Evolutionary conservation across 1,140 invertebrate genomes (phyloP), one percentile per base, ranked within the genome.

Genomic region (Cydia splendana): DNA sequence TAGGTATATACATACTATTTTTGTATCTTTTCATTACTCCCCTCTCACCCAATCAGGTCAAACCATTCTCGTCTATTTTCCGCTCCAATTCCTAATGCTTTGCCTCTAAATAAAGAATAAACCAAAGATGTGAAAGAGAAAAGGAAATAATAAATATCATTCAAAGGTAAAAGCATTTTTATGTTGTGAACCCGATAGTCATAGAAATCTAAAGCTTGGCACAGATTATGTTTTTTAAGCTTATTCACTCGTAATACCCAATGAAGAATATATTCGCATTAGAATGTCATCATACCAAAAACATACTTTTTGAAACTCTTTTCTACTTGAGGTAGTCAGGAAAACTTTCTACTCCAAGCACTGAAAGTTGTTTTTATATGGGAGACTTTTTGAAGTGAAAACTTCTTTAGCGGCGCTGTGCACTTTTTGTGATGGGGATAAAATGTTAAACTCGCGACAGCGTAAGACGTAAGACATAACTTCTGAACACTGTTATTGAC

Each of bases 111-210:
- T 34, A 34, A 38, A 71, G 34, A 71, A 71, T 71, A 71, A 71
- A 71, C n/a, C 67, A 38, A 45, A 69, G 34, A 42, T 71, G 34
- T 38, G 67, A 45, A 6, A 38, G 67, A 71, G 51, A 34, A 69
- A 71, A 71, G 67, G 67, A 71, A 71, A 71, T 71, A 71, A 71
- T 71, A 71, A 71, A 71, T 71, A 71, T 71, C 67, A 71, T 71
- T 71, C 67, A 71, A 71, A 71, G 67, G 67, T 71, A 71, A 71
- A 71, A 71, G 67, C 67, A 71, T 71, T 71, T 71, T 71, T 71
- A 71, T 71, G 67, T 71, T 71, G 34, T 71, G 67, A 38, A 71
- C 67, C 45, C 67, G 67, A 71, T 71, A 71, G 67, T 71, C 67
- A 71, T 71, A 71, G 34, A 45, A 71, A 71, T 71, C 67, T 71